A percentile compares a stretch with the other conserved stretches of the same genome.
phyloP scores from a whole-genome alignment of 2,797 vertebrate genomes.

The Okamejei kenojei region DNA sequence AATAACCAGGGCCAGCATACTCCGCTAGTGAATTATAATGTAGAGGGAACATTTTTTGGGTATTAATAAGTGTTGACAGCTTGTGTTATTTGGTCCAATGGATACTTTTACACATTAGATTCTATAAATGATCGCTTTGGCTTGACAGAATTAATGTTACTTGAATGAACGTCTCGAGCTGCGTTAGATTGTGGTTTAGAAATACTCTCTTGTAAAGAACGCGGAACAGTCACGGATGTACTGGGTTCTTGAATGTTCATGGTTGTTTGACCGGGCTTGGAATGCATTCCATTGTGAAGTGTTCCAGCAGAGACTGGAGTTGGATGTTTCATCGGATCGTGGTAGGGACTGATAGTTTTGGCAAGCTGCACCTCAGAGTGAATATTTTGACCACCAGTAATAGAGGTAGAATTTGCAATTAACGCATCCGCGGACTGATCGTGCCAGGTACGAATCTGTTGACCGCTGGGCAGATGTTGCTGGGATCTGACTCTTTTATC shows the following conservation, averaged over 20 bases:
- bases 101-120: conserved; percentile 74
- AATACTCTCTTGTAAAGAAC: conserved; percentile 63
- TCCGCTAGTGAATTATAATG: conserved; percentile 10
- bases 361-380: conserved; percentile 62
- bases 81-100: neutral
- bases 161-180: conserved; percentile 63
- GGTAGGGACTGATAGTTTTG: conserved; percentile 60
- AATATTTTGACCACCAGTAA: conserved; percentile 54
- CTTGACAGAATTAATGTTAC: conserved; percentile 73
- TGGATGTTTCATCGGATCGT: conserved; percentile 63
- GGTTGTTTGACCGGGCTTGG: conserved; percentile 65
- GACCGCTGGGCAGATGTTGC: conserved; percentile 53
- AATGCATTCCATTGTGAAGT: conserved; percentile 69
- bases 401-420: conserved; percentile 49
- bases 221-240: conserved; percentile 58
- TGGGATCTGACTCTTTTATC: conserved; percentile 87
- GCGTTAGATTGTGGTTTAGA: conserved; percentile 61
- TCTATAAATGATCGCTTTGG: conserved; percentile 98
- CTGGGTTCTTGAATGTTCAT: conserved; percentile 69
- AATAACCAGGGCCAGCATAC: neutral
- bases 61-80: neutral
- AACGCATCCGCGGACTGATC: conserved; percentile 63
- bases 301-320: conserved; percentile 55
- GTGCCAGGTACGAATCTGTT: conserved; percentile 67
- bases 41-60: too few relatives aligned